Conservation (phyloP, 92 coral and sea anemone species). For the Phenganax marumi region DNA sequence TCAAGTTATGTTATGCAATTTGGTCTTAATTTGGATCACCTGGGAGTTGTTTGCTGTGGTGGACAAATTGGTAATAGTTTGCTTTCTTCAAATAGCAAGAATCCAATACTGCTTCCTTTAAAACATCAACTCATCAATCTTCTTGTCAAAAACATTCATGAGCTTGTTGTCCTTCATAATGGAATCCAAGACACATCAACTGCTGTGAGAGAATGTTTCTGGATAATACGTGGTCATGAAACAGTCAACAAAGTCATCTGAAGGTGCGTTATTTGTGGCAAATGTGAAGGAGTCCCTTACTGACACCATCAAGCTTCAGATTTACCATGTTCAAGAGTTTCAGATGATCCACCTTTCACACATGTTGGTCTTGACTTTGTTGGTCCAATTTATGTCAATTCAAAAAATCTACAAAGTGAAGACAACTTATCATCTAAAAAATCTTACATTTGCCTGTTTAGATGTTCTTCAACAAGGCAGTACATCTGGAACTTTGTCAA, state of each 20-base stretch:
- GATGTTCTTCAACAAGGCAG: conserved; percentile 17
- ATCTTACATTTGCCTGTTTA: conserved; percentile 17
- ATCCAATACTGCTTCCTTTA: conserved; percentile 5
- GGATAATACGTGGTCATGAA: conserved; percentile 13
- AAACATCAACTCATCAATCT: conserved; percentile 5
- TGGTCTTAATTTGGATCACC: conserved; percentile 15
- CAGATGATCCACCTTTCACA: conserved; percentile 25
- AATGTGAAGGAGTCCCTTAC: conserved; percentile 10
- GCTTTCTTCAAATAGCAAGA: conserved; percentile 9
- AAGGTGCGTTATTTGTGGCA: conserved; percentile 8
- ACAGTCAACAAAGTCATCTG: conserved; percentile 13
- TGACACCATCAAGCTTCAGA: neutral
- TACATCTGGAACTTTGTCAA: conserved; percentile 1
- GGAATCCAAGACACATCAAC: conserved; percentile 11
- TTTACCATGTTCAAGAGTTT: conserved; percentile 30
- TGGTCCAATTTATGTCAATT: conserved; percentile 21
- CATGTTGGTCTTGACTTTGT: conserved; percentile 22
- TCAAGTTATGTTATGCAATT: conserved; percentile 15
- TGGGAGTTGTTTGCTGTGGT: conserved; percentile 14
- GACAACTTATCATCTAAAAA: neutral
- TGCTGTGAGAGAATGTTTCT: conserved; percentile 8
- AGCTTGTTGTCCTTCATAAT: conserved; percentile 3
- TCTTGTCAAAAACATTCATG: conserved; percentile 1
- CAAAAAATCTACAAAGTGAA: neutral
- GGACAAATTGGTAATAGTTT: conserved; percentile 17